Conservation (phyloP, 2,888 invertebrate genomes). For the Chirona hameri region DNA sequence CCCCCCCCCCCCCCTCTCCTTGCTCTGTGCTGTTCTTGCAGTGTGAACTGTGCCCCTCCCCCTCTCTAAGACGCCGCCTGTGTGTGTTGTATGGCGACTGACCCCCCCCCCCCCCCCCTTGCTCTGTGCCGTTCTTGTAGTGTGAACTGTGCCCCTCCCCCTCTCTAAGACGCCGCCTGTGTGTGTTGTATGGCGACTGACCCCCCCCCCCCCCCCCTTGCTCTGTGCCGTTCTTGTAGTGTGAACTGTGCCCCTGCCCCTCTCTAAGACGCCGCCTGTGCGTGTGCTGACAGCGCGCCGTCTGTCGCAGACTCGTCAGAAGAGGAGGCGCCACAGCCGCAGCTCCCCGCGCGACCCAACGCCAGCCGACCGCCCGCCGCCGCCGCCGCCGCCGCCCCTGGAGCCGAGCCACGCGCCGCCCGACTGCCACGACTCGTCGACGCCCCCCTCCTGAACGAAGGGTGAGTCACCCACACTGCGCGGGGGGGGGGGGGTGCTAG, state of each 20-base stretch:
- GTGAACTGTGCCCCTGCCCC: no score
- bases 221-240: no score
- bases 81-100: no score
- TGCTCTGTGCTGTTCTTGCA: no score
- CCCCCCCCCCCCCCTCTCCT: no score
- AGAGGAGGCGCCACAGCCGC: constrained; percentile 1
- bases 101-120: no score
- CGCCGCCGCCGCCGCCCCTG: background rate
- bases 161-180: no score
- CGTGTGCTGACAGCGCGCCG: constrained; percentile 24
- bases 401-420: background rate
- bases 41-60: no score
- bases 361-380: background rate
- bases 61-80: no score
- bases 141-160: no score
- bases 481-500: no score
- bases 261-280: background rate
- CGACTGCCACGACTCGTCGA: background rate
- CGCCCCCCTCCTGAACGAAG: background rate
- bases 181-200: background rate
- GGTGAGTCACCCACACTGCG: background rate
- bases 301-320: constrained; percentile 12
- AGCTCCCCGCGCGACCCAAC: background rate
- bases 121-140: no score
- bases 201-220: background rate